Evolutionary conservation across 1,140 invertebrate species (phyloP).

Genomic region (Bilobella aurantiaca): DNA sequence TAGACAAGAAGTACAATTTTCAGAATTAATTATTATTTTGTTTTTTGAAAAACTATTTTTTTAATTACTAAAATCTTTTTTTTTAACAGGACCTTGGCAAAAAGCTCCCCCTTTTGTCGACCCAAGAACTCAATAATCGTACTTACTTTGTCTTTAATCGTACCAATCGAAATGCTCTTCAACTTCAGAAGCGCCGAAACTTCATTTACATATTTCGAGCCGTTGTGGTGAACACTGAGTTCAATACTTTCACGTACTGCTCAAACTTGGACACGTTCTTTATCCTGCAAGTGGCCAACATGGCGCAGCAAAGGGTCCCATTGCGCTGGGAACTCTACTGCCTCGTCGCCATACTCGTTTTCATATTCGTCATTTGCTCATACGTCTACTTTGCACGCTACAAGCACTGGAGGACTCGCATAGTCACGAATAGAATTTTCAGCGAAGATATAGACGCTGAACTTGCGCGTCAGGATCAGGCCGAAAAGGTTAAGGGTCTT

Average conservation of each 20-base stretch:
- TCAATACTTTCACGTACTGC: slow-evolving; percentile 26
- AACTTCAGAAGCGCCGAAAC: slow-evolving; percentile 16
- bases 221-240: slow-evolving; percentile 25
- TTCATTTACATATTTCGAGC: slow-evolving; percentile 26
- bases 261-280: slow-evolving; percentile 25
- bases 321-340: slow-evolving; percentile 13
- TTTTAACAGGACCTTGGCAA: too few species aligned
- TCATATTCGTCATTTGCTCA: neutral
- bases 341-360: slow-evolving; percentile 2
- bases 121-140: neutral
- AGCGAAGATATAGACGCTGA: neutral
- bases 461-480: neutral
- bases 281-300: slow-evolving; percentile 14
- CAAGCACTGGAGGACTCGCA: slow-evolving; percentile 16
- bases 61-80: too few species aligned
- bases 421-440: neutral
- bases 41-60: too few species aligned
- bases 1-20: too few species aligned
- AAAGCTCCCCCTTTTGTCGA: too few species aligned
- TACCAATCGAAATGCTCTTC: slow-evolving; percentile 18
- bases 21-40: too few species aligned
- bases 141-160: slow-evolving; percentile 16
- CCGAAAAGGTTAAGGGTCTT: too few species aligned
- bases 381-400: slow-evolving; percentile 14
- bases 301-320: slow-evolving; percentile 16